Percentiles rank a stretch among this genome's conserved stretches.
phyloP scores from a whole-genome alignment of 2,113 vertebrate species.

The Neopipo cinnamomea region DNA sequence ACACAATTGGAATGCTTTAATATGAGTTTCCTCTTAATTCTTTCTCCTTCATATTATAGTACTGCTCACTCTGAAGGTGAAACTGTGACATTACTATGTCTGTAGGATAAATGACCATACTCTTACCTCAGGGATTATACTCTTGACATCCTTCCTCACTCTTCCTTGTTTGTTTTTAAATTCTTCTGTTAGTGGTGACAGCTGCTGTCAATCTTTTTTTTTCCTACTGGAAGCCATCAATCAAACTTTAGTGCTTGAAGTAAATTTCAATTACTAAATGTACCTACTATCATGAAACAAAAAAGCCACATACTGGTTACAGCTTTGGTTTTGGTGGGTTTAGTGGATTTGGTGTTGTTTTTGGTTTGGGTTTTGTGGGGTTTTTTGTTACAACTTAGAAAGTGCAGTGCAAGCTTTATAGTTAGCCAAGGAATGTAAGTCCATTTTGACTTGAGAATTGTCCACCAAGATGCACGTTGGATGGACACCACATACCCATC shows the following conservation, averaged over 20 bases:
- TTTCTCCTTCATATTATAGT: neutral
- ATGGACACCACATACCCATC: neutral
- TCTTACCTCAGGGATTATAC: neutral
- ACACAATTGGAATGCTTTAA: neutral
- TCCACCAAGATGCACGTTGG: neutral
- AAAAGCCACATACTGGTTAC: neutral
- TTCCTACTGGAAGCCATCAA: neutral
- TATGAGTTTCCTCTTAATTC: neutral
- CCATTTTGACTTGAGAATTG: neutral
- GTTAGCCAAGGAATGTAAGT: neutral
- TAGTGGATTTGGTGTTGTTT: neutral
- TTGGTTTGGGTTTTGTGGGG: neutral
- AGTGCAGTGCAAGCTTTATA: neutral
- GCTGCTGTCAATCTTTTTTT: neutral
- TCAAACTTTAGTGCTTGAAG: neutral
- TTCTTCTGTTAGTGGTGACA: neutral
- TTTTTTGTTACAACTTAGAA: neutral
- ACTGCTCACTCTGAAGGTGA: neutral
- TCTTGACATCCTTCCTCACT: neutral
- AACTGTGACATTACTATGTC: neutral
- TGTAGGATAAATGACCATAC: neutral
- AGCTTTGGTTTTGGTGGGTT: neutral
- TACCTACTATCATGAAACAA: neutral
- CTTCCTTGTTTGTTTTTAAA: neutral
- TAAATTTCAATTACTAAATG: neutral